Evolutionary conservation across 1,140 invertebrate genomes (phyloP), one percentile per base, ranked within the genome.

Genomic region (Brachionus koreanus): DNA sequence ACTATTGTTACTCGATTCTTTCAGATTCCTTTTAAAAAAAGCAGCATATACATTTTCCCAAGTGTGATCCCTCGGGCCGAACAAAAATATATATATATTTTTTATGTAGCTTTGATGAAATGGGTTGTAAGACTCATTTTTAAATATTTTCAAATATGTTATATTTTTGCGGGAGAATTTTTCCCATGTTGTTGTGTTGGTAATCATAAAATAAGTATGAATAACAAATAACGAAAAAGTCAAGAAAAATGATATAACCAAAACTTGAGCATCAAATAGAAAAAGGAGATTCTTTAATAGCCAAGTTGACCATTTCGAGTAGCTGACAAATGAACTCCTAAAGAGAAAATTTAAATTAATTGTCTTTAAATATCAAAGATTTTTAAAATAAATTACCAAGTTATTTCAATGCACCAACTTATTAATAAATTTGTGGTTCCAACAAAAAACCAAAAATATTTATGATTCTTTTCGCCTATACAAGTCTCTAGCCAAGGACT

Each of bases 391-490:
- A 84, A 85, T 85, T 84, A 88, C 87, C 86, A 87, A 5, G 86
- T 84, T 25, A 87, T 86, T 37, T 83, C 83, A 23, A 86, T 69
- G 1, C 86, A 86, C 85, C 87, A 88, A 2, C 85, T 33, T 16
- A 87, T 86, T 0, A 88, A 84, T 16, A 85, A 33, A 67, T 85
- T 79, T 9, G 84, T 86, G 9, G 83, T 82, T 2, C 86, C 65
- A 3, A 89, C 85, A 83, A 88, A 89, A 35, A 86, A 43, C 85
- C 85, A 86, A 83, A 89, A 89, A 77, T 84, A 87, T 74, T 85
- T 86, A 83, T 89, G 88, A 82, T 88, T 89, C n/a, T 85, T 84
- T 82, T 89, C 88, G 13, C 88, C 88, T 33, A 89, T 83, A 85
- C 88, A 89, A 2, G 87, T 86, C 75, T 87, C 87, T 63, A 88